Conservation (phyloP, 2,797 vertebrate species). For the Cryptoblepharus egeriae region DNA sequence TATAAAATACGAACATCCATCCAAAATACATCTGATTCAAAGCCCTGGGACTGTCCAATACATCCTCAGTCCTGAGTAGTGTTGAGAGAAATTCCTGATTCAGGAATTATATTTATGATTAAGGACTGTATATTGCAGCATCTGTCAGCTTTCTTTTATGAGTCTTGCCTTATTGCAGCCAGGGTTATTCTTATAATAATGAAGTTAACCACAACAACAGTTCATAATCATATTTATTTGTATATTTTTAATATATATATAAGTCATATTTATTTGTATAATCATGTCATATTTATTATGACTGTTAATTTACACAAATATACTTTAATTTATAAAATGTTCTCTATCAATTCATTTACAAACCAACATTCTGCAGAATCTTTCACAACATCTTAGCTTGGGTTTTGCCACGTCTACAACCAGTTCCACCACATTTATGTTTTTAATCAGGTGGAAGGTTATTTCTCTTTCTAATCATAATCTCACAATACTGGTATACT, state of each 20-base stretch:
- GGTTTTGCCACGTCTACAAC: neutral
- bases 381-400: neutral
- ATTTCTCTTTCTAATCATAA: neutral
- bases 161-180: neutral
- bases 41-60: constrained; percentile 36
- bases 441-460: neutral
- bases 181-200: neutral
- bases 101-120: constrained; percentile 3
- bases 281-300: too few relatives aligned
- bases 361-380: neutral
- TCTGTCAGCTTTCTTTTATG: neutral
- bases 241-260: too few relatives aligned
- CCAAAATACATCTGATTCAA: neutral
- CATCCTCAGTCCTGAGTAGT: neutral
- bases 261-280: too few relatives aligned
- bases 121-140: neutral
- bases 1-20: neutral
- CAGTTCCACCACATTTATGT: neutral
- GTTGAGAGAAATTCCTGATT: too few relatives aligned
- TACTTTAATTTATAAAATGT: too few relatives aligned
- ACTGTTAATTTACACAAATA: neutral
- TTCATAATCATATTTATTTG: neutral
- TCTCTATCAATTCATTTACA: too few relatives aligned
- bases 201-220: too few relatives aligned
- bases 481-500: too few relatives aligned